Conservation (phyloP, 2,888 invertebrate genomes). For the Thalpophila matura region DNA sequence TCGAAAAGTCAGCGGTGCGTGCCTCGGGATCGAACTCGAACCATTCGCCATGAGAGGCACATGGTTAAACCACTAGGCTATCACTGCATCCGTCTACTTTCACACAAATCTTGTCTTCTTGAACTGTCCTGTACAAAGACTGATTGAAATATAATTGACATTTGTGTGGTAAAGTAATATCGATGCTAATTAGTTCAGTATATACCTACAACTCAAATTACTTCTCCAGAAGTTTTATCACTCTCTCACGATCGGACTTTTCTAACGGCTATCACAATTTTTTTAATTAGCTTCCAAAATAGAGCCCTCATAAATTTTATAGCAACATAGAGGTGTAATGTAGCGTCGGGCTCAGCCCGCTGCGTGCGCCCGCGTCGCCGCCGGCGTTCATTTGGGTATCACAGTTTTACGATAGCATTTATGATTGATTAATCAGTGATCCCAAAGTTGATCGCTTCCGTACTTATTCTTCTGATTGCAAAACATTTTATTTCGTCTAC, state of each 20-base stretch:
- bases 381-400: slow-evolving; percentile 76
- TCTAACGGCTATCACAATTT: slow-evolving; percentile 83
- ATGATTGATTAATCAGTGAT: slow-evolving; percentile 85
- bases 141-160: slow-evolving; percentile 20
- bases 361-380: slow-evolving; percentile 66
- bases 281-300: slow-evolving; percentile 88
- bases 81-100: slow-evolving; percentile 41
- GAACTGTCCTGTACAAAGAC: not conserved
- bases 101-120: slow-evolving; percentile 14
- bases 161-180: slow-evolving; percentile 50
- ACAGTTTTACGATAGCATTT: slow-evolving; percentile 81
- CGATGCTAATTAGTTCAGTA: slow-evolving; percentile 65
- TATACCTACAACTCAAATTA: slow-evolving; percentile 71
- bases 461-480: slow-evolving; percentile 80
- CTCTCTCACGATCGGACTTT: slow-evolving; percentile 86
- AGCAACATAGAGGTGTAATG: slow-evolving; percentile 80
- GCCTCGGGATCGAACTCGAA: no score
- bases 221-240: slow-evolving; percentile 80
- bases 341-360: slow-evolving; percentile 67
- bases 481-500: slow-evolving; percentile 70
- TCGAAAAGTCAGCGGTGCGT: no score
- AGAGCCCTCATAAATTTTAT: slow-evolving; percentile 88
- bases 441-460: slow-evolving; percentile 83
- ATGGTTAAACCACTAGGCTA: no score
- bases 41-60: no score